Evolutionary conservation across 64 coral and sea anemone genomes (phyloP).

Genomic region (Pocillopora verrucosa): DNA sequence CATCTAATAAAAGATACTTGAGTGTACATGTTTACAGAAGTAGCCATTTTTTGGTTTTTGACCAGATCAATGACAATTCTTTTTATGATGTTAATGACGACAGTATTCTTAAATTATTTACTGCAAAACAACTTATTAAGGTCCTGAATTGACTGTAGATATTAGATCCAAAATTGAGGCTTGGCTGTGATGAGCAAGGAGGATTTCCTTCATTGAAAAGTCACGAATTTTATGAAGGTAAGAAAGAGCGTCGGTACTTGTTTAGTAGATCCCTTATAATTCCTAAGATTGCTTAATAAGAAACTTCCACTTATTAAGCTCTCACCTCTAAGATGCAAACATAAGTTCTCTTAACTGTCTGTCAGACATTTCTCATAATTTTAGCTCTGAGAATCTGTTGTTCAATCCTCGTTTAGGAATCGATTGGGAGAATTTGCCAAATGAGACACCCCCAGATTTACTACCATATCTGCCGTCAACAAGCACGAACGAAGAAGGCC

Average conservation of each 20-base stretch:
- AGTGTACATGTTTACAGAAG: too few relatives aligned
- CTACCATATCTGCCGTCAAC: constrained; percentile 90
- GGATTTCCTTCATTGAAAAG: constrained; percentile 68
- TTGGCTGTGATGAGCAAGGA: constrained; percentile 81
- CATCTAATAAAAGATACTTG: too few relatives aligned
- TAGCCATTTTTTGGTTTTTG: too few relatives aligned
- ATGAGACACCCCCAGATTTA: constrained; percentile 61
- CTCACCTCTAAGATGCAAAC: too few relatives aligned
- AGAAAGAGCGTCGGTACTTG: too few relatives aligned
- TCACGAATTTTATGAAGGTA: constrained; percentile 85
- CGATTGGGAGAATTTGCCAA: constrained; percentile 81
- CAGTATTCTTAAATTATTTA: not conserved
- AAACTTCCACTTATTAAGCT: too few relatives aligned
- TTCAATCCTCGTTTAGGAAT: constrained; percentile 51
- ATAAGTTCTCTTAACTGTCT: too few relatives aligned
- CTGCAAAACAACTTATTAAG: not conserved
- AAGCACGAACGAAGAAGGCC: constrained; percentile 67
- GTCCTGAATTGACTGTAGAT: constrained; percentile 18
- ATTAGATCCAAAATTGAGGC: constrained; percentile 67
- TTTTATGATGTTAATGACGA: too few relatives aligned
- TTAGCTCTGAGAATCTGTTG: not conserved
- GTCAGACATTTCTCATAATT: too few relatives aligned
- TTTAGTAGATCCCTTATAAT: too few relatives aligned
- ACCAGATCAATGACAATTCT: too few relatives aligned
- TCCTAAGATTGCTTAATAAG: too few relatives aligned